Evolutionary conservation across 2,113 vertebrate species (phyloP).

Genomic region (Toxotes chatareus): DNA sequence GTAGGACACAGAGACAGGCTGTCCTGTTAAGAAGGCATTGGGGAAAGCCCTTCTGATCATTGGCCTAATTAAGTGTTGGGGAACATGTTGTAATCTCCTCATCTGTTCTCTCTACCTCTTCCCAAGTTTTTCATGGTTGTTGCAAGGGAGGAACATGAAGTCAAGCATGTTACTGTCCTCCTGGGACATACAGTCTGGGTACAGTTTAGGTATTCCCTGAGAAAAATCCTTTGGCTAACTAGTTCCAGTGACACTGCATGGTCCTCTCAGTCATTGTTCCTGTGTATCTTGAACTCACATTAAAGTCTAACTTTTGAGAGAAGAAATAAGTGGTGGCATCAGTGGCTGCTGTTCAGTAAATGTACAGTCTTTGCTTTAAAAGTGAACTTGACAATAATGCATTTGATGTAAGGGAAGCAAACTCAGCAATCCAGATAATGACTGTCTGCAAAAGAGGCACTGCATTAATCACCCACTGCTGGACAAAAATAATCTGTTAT

Average conservation of each 20-base stretch:
- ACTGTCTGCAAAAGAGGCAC: neutral
- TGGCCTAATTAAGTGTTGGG: constrained; percentile 19
- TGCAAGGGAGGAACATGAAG: neutral
- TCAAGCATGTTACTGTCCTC: neutral
- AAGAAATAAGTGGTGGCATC: too few species aligned
- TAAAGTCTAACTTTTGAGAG: neutral
- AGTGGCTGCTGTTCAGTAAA: neutral
- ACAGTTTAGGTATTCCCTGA: neutral
- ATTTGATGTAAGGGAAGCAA: neutral
- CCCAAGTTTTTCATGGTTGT: neutral
- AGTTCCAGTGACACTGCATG: neutral
- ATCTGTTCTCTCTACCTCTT: neutral
- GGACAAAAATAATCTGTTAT: neutral
- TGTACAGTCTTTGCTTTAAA: neutral
- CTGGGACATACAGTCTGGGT: neutral
- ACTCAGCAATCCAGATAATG: constrained; percentile 31
- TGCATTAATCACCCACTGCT: constrained; percentile 8
- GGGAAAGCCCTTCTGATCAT: constrained; percentile 31
- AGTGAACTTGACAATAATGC: neutral
- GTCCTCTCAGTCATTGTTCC: too few species aligned
- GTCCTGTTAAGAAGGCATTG: constrained; percentile 7
- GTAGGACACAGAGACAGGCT: constrained; percentile 12
- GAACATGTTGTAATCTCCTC: constrained; percentile 31
- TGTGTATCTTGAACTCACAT: neutral
- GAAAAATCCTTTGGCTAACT: neutral